Evolutionary conservation across 2,113 vertebrate species (phyloP), one percentile per base, ranked within the genome.

Genomic region (Amblyopsis rosae): DNA sequence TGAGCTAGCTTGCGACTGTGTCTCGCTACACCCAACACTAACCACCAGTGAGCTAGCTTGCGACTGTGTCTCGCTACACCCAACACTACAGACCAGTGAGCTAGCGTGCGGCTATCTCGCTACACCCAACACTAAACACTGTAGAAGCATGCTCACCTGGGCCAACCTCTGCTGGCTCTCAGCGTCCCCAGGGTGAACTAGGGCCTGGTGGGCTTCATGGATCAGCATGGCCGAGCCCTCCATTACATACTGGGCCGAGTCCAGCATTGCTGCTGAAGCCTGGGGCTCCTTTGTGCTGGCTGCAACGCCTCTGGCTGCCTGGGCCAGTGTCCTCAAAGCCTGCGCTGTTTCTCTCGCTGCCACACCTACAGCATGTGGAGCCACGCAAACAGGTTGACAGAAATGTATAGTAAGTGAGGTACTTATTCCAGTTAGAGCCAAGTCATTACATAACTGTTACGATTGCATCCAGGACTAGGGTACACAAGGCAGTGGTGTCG

Each of bases 91-190:
- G 1, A 19, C 19, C 19, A 19, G 19, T 19, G 19, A 19, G 19
- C 19, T 19, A 19, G 19, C 19, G 2, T 19, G 19, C 2, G 19
- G 2, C 19, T 19, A 19, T 45, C 11, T 48, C 19, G 12, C 50
- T 33, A 19, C 51, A 19, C 19, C 19, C 19, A 33, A 49, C 54
- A 73, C 12, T 69, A 48, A 68, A 72, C 41, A 61, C 46, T 56
- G 46, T 53, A 4, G 19, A 59, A 1, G 15, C 1, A 19, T 51
- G 41, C 86, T 88, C 75, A 98, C 98, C 95, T 99, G 98, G 12
- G 98, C 98, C 63, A 99, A 88, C 66, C 97, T 96, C 87, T 99
- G 98, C 79, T 99, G 98, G 72, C 96, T 96, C 85, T 99, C 98
- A 0, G 97, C 95, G 50, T 99, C 98, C 13, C 96, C 97, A 0